These are phyloP conservation scores for Drosophila paucipuncta DNA, from an alignment of 2,888 invertebrate species.

Conservation along the genomic window DNA sequence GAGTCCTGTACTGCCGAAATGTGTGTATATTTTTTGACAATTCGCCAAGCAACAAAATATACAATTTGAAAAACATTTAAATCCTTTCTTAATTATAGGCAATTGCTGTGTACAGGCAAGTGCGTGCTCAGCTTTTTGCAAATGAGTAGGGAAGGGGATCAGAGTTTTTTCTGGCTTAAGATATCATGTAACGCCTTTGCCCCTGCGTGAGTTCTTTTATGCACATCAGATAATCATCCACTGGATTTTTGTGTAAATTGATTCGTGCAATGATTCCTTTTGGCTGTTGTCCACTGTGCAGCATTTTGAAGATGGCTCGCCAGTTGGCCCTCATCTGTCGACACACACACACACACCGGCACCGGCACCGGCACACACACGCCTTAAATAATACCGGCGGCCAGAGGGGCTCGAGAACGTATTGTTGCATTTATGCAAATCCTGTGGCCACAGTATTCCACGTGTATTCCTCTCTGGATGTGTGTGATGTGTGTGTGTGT, in stretches of 20 bases:
- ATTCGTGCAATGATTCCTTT: not conserved
- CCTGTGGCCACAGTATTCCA: slow-evolving; percentile 40
- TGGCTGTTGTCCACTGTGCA: slow-evolving; percentile 26
- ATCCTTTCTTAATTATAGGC: not conserved
- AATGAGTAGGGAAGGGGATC: not conserved
- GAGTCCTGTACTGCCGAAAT: not conserved
- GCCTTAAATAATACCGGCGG: slow-evolving; percentile 14
- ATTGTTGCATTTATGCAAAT: slow-evolving; percentile 81
- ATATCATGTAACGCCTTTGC: not conserved
- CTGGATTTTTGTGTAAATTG: not conserved
- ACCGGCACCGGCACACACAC: not conserved
- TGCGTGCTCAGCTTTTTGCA: not conserved
- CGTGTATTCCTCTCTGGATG: slow-evolving; percentile 31
- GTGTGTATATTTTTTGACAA: not conserved
- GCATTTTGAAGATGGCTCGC: slow-evolving; percentile 42
- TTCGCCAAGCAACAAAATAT: not conserved
- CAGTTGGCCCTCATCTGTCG: slow-evolving; percentile 35
- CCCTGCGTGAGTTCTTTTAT: not conserved
- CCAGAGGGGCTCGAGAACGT: slow-evolving; percentile 44
- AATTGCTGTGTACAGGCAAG: not conserved
- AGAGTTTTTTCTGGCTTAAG: too few relatives aligned
- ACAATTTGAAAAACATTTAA: not conserved
- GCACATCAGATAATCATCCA: not conserved
- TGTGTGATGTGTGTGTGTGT: slow-evolving; percentile 11
- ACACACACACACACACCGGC: slow-evolving; percentile 3